phyloP scores from a whole-genome alignment of 1,140 invertebrate genomes.

The Bicyclus anynana region DNA sequence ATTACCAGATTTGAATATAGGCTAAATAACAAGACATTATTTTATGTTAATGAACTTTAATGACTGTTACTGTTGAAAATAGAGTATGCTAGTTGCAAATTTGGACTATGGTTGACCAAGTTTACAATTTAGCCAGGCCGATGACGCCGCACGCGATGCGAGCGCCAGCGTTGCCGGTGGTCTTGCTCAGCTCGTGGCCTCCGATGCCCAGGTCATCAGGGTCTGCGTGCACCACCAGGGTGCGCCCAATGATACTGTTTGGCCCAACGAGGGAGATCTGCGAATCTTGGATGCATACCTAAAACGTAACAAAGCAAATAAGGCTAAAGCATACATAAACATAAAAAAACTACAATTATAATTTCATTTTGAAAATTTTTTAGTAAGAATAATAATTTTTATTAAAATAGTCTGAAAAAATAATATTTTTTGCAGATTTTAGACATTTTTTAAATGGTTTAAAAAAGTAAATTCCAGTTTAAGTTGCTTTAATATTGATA shows the following conservation, averaged over 20 bases:
- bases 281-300: conserved; percentile 62
- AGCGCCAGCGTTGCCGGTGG: conserved; percentile 98
- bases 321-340: too few relatives aligned
- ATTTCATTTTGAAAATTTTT: too few relatives aligned
- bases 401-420: too few relatives aligned
- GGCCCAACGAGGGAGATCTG: conserved; percentile 79
- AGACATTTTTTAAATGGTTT: too few relatives aligned
- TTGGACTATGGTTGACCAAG: background rate
- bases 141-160: conserved; percentile 98
- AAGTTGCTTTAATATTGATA: too few relatives aligned
- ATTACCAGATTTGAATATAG: too few relatives aligned
- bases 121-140: conserved; percentile 82
- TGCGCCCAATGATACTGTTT: conserved; percentile 91
- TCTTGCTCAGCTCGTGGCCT: conserved; percentile 94
- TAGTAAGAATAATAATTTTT: too few relatives aligned
- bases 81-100: background rate
- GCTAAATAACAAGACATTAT: too few relatives aligned
- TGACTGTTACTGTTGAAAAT: background rate
- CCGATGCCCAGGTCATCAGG: conserved; percentile 96
- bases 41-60: too few relatives aligned
- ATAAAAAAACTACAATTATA: too few relatives aligned
- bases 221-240: conserved; percentile 94
- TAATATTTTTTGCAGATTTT: too few relatives aligned
- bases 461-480: too few relatives aligned
- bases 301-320: conserved; percentile 20